A percentile compares a stretch with the other conserved stretches of the same genome.
Evolutionary conservation across 2,113 vertebrate species (phyloP).

Genomic region (Pituophis catenifer): DNA sequence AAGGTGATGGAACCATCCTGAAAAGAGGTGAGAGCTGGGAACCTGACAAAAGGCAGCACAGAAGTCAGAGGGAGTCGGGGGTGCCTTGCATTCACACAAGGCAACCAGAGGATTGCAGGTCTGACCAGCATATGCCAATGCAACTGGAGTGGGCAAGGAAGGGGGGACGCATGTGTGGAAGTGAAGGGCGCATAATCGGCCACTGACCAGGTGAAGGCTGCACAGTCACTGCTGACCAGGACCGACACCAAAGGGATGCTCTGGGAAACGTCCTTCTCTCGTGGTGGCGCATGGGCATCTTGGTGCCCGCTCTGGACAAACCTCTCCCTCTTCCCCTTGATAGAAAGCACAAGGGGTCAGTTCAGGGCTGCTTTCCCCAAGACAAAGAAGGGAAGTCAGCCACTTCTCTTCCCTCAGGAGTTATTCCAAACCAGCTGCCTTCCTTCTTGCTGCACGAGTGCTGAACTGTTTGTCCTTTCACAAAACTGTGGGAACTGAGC

Average conservation of each 20-base stretch:
- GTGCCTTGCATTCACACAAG: constrained; percentile 28
- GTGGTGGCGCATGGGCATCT: not conserved
- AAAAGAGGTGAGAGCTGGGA: constrained; percentile 18
- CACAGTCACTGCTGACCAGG: not conserved
- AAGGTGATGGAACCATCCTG: constrained; percentile 44
- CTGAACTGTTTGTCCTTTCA: not conserved
- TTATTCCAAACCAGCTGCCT: not conserved
- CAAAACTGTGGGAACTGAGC: not conserved
- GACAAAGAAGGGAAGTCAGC: no score
- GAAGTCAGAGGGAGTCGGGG: constrained; percentile 11
- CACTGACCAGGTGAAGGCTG: not conserved
- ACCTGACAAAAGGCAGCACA: constrained; percentile 14
- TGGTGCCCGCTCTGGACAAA: not conserved
- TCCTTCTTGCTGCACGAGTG: not conserved
- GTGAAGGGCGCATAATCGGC: not conserved
- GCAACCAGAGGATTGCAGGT: constrained; percentile 24
- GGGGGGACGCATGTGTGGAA: not conserved
- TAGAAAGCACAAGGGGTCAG: not conserved
- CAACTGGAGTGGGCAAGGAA: not conserved
- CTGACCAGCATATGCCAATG: fast-evolving
- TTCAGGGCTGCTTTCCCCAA: not conserved
- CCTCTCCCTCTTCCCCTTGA: not conserved
- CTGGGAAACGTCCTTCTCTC: not conserved
- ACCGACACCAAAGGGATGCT: not conserved
- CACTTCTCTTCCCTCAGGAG: not conserved